Evolutionary conservation across 2,797 vertebrate genomes (phyloP), one percentile per base, ranked within the genome.

Genomic region (Austrolebias charrua): DNA sequence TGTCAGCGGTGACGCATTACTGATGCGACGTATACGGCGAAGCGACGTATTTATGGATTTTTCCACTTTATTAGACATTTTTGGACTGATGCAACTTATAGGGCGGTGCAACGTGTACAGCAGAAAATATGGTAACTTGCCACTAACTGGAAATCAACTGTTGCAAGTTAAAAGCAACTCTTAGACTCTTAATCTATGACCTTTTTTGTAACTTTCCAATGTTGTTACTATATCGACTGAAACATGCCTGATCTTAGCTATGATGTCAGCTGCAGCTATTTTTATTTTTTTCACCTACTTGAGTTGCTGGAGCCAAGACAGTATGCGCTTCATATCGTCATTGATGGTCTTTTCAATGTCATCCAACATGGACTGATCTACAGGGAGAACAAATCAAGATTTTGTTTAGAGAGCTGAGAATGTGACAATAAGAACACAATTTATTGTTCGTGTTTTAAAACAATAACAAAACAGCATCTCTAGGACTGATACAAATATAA

Each of bases 321-420:
- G 86, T 64, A 99, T 95, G 45, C 96, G 93, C 72, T 98, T 99
- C 94, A 96, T 96, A 79, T 99, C 96, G 75, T 99, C 97, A 44
- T 99, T 99, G 75, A 99, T 90, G 71, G 91, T 95, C 79, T 99
- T 99, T 86, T 99, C 97, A 86, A 98, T 91, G 66, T 99, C 98
- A 79, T 99, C 96, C 9, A 99, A 81, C 46, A 95, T 95, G 60
- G 93, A 78, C 53, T 98, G 97, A 86, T 99, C 97, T 98, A 78
- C 24, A 74, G 69, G 68, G 63, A 77, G 5, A 75, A 38, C 14
- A 81, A n/a, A 35, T 1, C 63, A 57, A 11, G 7, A 47, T 49
- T 71, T 73, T 35, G 66, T 31, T 13, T 45, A 64, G n/a, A 66
- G 13, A 62, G 29, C n/a, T 40, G 28, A 73, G 15, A 11, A 45